Evolutionary conservation across 2,888 invertebrate species (phyloP).

Genomic region (Sepiola atlantica): DNA sequence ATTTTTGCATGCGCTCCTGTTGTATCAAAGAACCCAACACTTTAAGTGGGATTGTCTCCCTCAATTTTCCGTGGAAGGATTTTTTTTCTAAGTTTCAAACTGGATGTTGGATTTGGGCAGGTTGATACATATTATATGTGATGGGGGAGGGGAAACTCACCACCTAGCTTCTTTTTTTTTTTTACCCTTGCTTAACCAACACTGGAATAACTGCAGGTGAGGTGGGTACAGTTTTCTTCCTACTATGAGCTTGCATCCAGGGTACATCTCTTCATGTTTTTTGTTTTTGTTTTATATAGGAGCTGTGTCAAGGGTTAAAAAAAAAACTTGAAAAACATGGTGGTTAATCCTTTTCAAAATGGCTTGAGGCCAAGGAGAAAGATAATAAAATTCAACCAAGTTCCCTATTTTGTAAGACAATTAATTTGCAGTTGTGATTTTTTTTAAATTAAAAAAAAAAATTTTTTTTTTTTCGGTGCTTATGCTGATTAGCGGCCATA

Average conservation of each 20-base stretch:
- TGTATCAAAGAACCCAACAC: too few species aligned
- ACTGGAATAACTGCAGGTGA: neutral
- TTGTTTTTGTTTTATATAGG: too few species aligned
- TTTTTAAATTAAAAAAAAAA: too few species aligned
- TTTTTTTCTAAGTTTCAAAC: neutral
- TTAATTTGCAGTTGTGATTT: too few species aligned
- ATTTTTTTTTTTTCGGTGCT: too few species aligned
- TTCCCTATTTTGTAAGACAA: too few species aligned
- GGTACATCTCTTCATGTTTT: neutral
- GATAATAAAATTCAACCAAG: too few species aligned
- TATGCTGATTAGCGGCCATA: too few species aligned
- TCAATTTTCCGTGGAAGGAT: neutral
- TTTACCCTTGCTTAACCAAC: neutral
- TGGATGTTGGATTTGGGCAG: neutral
- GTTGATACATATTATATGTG: neutral
- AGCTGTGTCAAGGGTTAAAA: neutral
- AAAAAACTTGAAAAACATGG: neutral
- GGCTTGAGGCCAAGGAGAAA: neutral
- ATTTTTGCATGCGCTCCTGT: too few species aligned
- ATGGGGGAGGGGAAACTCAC: neutral
- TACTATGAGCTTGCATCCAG: constrained; percentile 19
- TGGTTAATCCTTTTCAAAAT: neutral
- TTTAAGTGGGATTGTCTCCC: neutral
- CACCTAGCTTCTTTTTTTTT: neutral
- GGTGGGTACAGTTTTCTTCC: neutral